Conservation (phyloP, 1,140 invertebrate genomes). For the Scaptomyza hsui region DNA sequence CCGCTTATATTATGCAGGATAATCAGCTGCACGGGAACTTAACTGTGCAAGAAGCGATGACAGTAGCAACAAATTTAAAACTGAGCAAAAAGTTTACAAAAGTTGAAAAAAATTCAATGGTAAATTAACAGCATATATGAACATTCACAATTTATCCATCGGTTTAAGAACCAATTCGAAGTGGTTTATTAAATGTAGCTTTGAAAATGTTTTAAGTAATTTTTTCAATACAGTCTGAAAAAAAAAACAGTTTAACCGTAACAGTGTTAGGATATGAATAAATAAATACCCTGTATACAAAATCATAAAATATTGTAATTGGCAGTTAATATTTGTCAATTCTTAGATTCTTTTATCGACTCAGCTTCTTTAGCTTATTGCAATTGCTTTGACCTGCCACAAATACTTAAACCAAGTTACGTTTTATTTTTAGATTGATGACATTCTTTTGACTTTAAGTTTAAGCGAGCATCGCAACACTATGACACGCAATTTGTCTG, state of each 20-base stretch:
- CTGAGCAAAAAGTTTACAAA: conserved; percentile 89
- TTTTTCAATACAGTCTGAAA: conserved; percentile 19
- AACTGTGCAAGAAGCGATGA: conserved; percentile 97
- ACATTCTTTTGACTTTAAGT: conserved; percentile 95
- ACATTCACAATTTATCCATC: neutral
- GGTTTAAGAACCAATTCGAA: conserved; percentile 13
- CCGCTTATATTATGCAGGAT: conserved; percentile 99
- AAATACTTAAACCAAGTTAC: too few species aligned
- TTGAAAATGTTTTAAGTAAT: neutral
- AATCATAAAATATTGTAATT: neutral
- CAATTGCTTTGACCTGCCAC: too few species aligned
- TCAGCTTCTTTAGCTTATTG: too few species aligned
- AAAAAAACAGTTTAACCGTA: neutral
- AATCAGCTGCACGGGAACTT: conserved; percentile 97
- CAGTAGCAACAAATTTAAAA: conserved; percentile 95
- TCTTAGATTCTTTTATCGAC: too few species aligned
- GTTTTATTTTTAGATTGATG: conserved; percentile 88
- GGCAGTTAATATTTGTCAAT: neutral
- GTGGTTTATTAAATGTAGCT: conserved; percentile 25
- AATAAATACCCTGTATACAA: neutral
- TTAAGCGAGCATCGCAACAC: conserved; percentile 94
- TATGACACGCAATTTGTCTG: conserved; percentile 95
- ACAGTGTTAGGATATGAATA: neutral
- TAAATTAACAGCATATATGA: conserved; percentile 85
- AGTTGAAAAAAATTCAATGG: conserved; percentile 92